Evolutionary conservation across 1,140 invertebrate species (phyloP), one percentile per base, ranked within the genome.

Genomic region (Choristoneura fumiferana): DNA sequence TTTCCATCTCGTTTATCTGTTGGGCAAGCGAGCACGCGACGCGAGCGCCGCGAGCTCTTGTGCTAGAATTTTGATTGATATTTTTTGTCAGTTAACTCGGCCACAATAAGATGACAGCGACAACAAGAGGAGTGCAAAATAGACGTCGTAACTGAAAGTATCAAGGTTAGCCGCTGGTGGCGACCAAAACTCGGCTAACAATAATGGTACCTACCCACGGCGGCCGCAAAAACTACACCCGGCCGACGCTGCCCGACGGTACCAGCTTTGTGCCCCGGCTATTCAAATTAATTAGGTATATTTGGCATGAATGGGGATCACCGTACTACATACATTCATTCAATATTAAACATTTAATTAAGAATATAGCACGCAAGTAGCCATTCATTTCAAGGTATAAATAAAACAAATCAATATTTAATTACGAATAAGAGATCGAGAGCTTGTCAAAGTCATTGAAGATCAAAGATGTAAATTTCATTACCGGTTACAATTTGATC

Each of bases 51-150:
- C 78, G 69, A 82, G 84, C 86, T 69, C 75, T 81, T 89, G 86
- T 81, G 78, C 86, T 84, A 89, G 84, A 89, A 87, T 86, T 86
- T 87, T 89, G 86, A 89, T 89, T 89, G 84, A 87, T 89, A 89
- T 89, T 89, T 89, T 89, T 89, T 89, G 81, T 87, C 72, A 80
- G 76, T 71, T 74, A 74, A 79, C 76, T 84, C 78, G 78, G 77
- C 73, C 81, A 87, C 83, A 87, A 89, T 85, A 81, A 89, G 78
- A 84, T 80, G 83, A 87, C 73, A 78, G 73, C 69, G 73, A 72
- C 82, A 84, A 87, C 82, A 83, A 86, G 84, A 89, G 73, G 69
- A 84, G 81, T 84, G 83, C 86, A 71, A 86, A 89, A 89, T 84
- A 71, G 79, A 75, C 74, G 65, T 75, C 79, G 86, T 84, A 87